Conservation (phyloP, 1,140 invertebrate species). For the Drosophila repleta region DNA sequence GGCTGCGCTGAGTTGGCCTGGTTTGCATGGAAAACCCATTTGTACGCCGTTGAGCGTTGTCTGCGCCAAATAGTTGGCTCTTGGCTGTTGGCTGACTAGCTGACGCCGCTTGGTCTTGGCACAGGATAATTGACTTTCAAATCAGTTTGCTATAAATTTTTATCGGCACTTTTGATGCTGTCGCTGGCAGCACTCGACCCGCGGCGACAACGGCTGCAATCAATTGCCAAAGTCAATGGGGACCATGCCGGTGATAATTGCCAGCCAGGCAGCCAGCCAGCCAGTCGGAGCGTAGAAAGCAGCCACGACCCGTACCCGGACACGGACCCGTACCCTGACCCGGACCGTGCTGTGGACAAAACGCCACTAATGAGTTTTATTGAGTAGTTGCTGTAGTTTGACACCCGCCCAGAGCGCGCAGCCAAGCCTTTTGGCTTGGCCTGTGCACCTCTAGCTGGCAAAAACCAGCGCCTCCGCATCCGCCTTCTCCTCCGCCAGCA, state of each 20-base stretch:
- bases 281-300: too few relatives aligned
- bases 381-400: slow-evolving; percentile 60
- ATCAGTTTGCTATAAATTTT: slow-evolving; percentile 84
- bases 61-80: slow-evolving; percentile 65
- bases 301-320: not conserved
- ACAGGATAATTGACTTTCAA: slow-evolving; percentile 83
- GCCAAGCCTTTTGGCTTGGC: slow-evolving; percentile 2
- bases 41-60: slow-evolving; percentile 66
- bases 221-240: slow-evolving; percentile 80
- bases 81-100: slow-evolving; percentile 24
- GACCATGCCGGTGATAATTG: slow-evolving; percentile 74
- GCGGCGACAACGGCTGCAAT: slow-evolving; percentile 74
- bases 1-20: slow-evolving; percentile 22
- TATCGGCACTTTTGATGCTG: slow-evolving; percentile 81
- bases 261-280: slow-evolving; percentile 37
- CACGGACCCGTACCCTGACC: not conserved
- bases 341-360: slow-evolving; percentile 48
- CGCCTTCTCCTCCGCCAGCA: too few relatives aligned
- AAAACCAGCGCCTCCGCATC: slow-evolving; percentile 11
- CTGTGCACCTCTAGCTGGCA: slow-evolving; percentile 28
- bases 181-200: slow-evolving; percentile 58
- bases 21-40: slow-evolving; percentile 82
- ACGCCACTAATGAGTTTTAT: slow-evolving; percentile 82
- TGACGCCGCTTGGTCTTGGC: slow-evolving; percentile 31
- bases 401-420: not conserved